Base-by-base conservation (phyloP, 2,888 invertebrate species). In the Noctuana brunneofusca region DNA sequence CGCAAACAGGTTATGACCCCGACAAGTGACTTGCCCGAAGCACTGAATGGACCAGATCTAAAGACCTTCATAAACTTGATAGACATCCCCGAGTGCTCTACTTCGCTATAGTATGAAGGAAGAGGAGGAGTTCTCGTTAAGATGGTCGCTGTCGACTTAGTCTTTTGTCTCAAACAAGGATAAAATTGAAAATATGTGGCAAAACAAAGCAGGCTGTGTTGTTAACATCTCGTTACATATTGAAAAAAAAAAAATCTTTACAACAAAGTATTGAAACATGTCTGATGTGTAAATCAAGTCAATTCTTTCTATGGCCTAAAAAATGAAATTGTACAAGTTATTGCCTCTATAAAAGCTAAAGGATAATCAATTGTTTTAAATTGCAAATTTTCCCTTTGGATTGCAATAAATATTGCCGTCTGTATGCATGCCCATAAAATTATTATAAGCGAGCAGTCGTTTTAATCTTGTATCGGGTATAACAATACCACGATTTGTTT, bases 1-100 rank as follows among this genome's bases (percentile, higher is more conserved):
- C 90, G 87, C 88, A 88, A 89, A 89, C 90, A 90, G 90, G 90
- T 89, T 90, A 89, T 90, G 90, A 90, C 90, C 90, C 86, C 89
- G 87, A 88, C 89, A 86, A 90, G 87, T 89, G 87, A 87, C 89
- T 89, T 83, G 89, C 84, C 86, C 83, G 83, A 84, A 87, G 86
- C 84, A 81, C 85, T 80, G 76, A 73, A 80, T 76, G 72, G 75
- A 76, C 90, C 86, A 87, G 68, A 66, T 65, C 69, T 50, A 63
- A 76, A 84, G 88, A 85, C 68, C 87, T 72, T 74, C 70, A 69
- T 69, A 70, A 66, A 69, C 69, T 72, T 74, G 71, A 74, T 66
- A 71, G 71, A 68, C 66, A 66, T 67, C 79, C 75, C 78, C 74
- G 69, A 49, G 48, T 56, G 58, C 67, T 68, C 72, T 65, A 54